Evolutionary conservation across 2,888 invertebrate genomes (phyloP).

Genomic region (Orchesellides sinensis): DNA sequence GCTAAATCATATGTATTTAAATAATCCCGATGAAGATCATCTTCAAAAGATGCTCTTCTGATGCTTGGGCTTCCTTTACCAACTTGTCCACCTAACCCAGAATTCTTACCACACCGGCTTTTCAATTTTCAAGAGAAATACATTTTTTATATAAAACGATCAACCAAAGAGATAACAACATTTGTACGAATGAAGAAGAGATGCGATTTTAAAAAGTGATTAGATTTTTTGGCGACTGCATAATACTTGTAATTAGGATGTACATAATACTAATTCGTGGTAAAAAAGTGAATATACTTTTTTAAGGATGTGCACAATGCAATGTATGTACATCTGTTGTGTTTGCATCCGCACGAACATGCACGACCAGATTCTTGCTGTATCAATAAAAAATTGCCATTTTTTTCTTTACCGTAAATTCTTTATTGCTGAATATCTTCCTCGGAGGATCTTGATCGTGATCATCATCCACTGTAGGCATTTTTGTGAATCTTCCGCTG

Average conservation of each 20-base stretch:
- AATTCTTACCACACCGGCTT: constrained; percentile 57
- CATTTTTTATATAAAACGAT: too few relatives aligned
- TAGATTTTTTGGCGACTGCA: constrained; percentile 11
- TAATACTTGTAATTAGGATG: constrained; percentile 10
- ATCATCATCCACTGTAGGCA: neutral
- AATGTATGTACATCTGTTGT: neutral
- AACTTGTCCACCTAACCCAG: constrained; percentile 69
- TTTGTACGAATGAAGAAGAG: neutral
- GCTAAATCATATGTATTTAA: constrained; percentile 70
- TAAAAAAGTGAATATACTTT: neutral
- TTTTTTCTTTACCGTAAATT: neutral
- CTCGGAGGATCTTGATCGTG: too few relatives aligned
- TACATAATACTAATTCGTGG: constrained; percentile 1
- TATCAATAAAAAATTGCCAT: neutral
- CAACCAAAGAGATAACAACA: too few relatives aligned
- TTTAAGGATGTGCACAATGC: constrained; percentile 36
- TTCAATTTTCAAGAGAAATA: constrained; percentile 53
- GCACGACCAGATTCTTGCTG: neutral
- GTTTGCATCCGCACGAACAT: neutral
- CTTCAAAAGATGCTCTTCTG: neutral
- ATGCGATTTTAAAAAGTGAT: neutral
- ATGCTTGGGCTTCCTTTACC: constrained; percentile 2
- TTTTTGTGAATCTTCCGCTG: too few relatives aligned
- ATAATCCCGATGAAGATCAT: constrained; percentile 48
- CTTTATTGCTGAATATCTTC: too few relatives aligned